A percentile compares a stretch with the other conserved stretches of the same genome.
Evolutionary conservation across 2,888 invertebrate genomes (phyloP).

Genomic region (Megamerina dolium): DNA sequence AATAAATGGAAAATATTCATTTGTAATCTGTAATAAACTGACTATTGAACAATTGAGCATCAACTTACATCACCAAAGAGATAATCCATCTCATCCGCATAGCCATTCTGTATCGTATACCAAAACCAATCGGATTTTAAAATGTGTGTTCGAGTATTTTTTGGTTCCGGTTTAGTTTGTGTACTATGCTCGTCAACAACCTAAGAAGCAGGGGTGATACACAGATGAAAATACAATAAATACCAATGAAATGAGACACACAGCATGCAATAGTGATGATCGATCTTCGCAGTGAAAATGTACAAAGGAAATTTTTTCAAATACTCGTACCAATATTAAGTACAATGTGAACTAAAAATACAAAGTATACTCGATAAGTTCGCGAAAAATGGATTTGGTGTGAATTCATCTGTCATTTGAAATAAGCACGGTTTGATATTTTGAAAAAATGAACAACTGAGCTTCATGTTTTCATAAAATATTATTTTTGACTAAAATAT

Average conservation of each 20-base stretch:
- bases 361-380: too few relatives aligned
- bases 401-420: too few relatives aligned
- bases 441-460: too few relatives aligned
- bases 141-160: constrained; percentile 63
- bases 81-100: constrained; percentile 86
- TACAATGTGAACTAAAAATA: too few relatives aligned
- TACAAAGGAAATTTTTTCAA: too few relatives aligned
- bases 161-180: constrained; percentile 64
- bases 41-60: constrained; percentile 1
- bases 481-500: too few relatives aligned
- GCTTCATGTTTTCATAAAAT: too few relatives aligned
- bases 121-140: constrained; percentile 97
- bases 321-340: too few relatives aligned
- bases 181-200: constrained; percentile 79
- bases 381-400: too few relatives aligned
- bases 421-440: too few relatives aligned
- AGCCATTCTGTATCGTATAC: constrained; percentile 95
- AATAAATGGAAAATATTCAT: neutral
- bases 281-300: too few relatives aligned
- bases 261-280: too few relatives aligned
- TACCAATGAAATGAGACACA: constrained; percentile 5
- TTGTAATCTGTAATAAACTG: neutral
- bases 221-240: constrained; percentile 22
- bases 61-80: constrained; percentile 71
- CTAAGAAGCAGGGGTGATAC: constrained; percentile 49